A percentile compares a stretch with the other conserved stretches of the same genome.
These are phyloP conservation scores for Notothenia coriiceps DNA, from an alignment of 2,113 vertebrate genomes.

Conservation along the genomic window DNA sequence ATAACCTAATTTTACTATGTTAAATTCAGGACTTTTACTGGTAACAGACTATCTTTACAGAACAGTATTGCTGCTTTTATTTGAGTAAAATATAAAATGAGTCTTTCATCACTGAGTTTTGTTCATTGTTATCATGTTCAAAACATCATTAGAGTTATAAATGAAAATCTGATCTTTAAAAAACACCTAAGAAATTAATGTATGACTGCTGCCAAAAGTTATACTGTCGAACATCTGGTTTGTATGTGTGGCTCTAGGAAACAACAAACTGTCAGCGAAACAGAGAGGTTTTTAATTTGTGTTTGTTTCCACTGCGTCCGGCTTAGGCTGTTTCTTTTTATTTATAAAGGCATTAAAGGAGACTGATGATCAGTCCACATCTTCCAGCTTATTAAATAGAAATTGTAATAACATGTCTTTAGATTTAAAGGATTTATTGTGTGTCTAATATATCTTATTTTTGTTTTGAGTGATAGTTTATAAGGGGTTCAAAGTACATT, in stretches of 20 bases:
- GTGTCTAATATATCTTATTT: neutral
- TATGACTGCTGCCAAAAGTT: conserved; percentile 1
- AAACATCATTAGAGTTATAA: neutral
- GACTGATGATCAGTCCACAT: neutral
- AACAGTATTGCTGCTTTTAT: too few species aligned
- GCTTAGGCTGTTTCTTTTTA: neutral
- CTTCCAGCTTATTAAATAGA: neutral
- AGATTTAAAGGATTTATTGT: neutral
- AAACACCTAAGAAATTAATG: neutral
- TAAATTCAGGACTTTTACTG: too few species aligned
- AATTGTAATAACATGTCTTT: neutral
- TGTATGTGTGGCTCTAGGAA: conserved; percentile 25
- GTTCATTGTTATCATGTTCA: neutral
- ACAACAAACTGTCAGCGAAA: conserved; percentile 4
- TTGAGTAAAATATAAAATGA: too few species aligned
- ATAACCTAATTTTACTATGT: too few species aligned
- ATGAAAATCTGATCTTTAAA: neutral
- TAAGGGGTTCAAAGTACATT: neutral
- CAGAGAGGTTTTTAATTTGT: neutral
- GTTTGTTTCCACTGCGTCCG: neutral
- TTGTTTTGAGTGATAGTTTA: neutral
- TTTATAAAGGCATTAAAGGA: neutral
- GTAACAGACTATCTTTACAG: too few species aligned
- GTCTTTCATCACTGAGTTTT: neutral
- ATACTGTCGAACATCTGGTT: conserved; percentile 14